Base-by-base conservation (phyloP, 1,140 invertebrate genomes). In the Ceratosolen fusciceps region DNA sequence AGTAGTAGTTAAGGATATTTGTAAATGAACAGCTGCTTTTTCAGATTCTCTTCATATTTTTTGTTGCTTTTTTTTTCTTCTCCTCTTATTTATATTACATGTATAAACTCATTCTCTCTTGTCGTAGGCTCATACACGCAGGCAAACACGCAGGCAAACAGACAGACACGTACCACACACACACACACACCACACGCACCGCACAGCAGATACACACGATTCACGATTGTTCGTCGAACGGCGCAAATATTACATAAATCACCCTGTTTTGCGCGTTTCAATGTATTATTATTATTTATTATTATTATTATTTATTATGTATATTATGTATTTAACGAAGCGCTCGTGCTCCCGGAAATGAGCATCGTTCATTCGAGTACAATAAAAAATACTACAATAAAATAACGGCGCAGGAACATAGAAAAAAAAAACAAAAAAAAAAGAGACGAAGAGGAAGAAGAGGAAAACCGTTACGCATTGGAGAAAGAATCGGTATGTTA, bases 331-430 rank as follows among this genome's bases (percentile, higher is more conserved):
- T n/a, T n/a, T 26, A 67, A 34, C 14, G 47, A 16, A 58, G 72
- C 77, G 67, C 34, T 21, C 37, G 70, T 70, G 49, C 24, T 26
- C n/a, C n/a, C 62, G 29, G 21, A 80, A 56, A 70, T 34, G 21
- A 68, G 24, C 34, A 80, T 39, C 24, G 0, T 47, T 60, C 31
- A 43, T 58, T 47, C 34, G 58, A 58, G 75, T 72, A 72, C 62
- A 68, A 37, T 47, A 9, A 47, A 47, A 47, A 7, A 16, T 62
- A 49, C 37, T 77, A 70, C 8, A 37, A 54, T 77, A 60, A 74
- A 79, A 47, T 67, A n/a, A n/a, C n/a, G n/a, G 74, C 77, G 77
- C 77, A 79, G 77, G 77, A 79, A 79, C 77, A 79, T 79, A 79
- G 74, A 49, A 79, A 79, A 79, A 43, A 43, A 43, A 43, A 43